Evolutionary conservation across 2,888 invertebrate species (phyloP), one percentile per base, ranked within the genome.

Genomic region (Dicyrtoma fusca): DNA sequence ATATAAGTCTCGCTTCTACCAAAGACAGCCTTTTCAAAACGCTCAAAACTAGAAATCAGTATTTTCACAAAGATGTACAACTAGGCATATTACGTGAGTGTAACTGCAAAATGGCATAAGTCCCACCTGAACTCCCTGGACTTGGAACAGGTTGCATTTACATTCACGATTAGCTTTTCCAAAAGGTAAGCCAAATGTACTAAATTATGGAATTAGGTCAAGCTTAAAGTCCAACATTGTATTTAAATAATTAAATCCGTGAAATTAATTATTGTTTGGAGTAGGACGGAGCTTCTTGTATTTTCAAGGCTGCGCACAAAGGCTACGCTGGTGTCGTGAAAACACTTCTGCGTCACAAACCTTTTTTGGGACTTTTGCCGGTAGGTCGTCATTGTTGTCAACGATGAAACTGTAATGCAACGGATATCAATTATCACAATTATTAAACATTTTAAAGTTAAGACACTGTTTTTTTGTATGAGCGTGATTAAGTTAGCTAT

Each of bases 231-330:
- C 49, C 14, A 49, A 49, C 17, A 19, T 49, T 5, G 49, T 17
- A 4, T 4, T 49, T 17, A 49, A 49, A n/a, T 55, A 55, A 55
- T 55, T 55, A 17, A n/a, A n/a, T n/a, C n/a, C n/a, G n/a, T n/a
- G n/a, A n/a, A n/a, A 34, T 34, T 34, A 34, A 34, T 34, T 51
- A n/a, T 21, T 47, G 23, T 34, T 26, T 61, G n/a, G 19, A 13
- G 51, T 84, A 94, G 92, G 94, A 96, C 85, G 96, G 96, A 55
- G 95, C 95, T 47, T 96, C 95, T 0, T 92, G 96, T 1, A 85
- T 97, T 75, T 96, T 96, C 85, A 97, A 97, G 84, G 95, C 96
- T 45, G 90, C 94, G 45, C 96, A 97, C 84, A 97, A 97, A 85
- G 96, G 96, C 0, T 94, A 95, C 84, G 87, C 90, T 1, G 91